phyloP scores from a whole-genome alignment of 2,888 invertebrate genomes.

The Mimumesa dahlbomi region DNA sequence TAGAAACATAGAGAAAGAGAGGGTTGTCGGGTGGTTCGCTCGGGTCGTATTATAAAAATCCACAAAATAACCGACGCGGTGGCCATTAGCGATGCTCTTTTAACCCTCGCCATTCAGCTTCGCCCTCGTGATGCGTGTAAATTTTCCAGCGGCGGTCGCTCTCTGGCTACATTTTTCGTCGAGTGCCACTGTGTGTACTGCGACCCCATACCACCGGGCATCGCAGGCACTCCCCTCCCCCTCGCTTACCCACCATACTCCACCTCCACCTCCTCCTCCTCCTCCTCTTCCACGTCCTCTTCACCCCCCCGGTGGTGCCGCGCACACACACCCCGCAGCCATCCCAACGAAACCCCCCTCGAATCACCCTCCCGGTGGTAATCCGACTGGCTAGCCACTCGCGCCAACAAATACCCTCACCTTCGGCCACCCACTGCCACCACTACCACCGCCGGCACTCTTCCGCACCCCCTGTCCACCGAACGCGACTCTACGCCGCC shows the following conservation, averaged over 20 bases:
- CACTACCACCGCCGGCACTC: constrained; percentile 54
- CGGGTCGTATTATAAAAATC: constrained; percentile 79
- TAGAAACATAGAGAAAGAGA: constrained; percentile 35
- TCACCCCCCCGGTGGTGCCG: constrained; percentile 44
- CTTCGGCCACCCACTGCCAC: constrained; percentile 74
- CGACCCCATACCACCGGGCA: constrained; percentile 50
- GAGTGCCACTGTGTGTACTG: constrained; percentile 75
- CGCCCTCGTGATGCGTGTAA: constrained; percentile 79
- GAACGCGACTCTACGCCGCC: constrained; percentile 47
- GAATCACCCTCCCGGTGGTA: constrained; percentile 74
- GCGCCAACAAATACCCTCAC: constrained; percentile 80
- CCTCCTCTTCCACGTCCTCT: constrained; percentile 8
- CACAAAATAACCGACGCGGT: constrained; percentile 80
- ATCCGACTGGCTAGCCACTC: constrained; percentile 80
- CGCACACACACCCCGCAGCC: constrained; percentile 45
- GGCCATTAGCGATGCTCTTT: constrained; percentile 81
- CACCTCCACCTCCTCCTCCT: constrained; percentile 10
- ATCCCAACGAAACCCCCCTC: constrained; percentile 59
- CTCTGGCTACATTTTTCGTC: constrained; percentile 78
- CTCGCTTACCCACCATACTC: no score
- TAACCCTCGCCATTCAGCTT: constrained; percentile 78
- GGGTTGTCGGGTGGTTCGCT: no score
- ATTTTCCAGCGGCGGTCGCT: constrained; percentile 79
- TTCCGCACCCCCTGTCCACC: constrained; percentile 23
- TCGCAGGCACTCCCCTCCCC: constrained; percentile 1